Percentiles rank a stretch among this genome's conserved stretches.
These are phyloP conservation scores for Nebria salina DNA, from an alignment of 2,888 invertebrate species.

Conservation along the genomic window DNA sequence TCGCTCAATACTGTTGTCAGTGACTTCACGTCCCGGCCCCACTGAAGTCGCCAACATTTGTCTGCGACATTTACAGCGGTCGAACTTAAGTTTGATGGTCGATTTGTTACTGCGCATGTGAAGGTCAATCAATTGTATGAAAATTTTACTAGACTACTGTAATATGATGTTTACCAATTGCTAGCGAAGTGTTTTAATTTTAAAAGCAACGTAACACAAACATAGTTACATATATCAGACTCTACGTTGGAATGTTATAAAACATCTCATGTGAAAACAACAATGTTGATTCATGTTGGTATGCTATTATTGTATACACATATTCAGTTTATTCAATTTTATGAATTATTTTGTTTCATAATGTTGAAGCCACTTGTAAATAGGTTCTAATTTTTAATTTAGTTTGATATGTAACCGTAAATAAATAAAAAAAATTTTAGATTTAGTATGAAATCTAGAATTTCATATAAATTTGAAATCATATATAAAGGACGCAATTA, in stretches of 20 bases:
- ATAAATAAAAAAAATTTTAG: too few relatives aligned
- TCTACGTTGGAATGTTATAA: not conserved
- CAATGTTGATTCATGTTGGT: not conserved
- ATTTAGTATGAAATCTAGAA: too few relatives aligned
- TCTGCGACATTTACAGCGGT: not conserved
- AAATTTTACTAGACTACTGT: not conserved
- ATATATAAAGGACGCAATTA: too few relatives aligned
- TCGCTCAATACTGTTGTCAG: conserved; percentile 1
- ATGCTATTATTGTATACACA: too few relatives aligned
- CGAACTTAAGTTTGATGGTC: not conserved
- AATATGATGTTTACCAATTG: not conserved
- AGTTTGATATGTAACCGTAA: too few relatives aligned
- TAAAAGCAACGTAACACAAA: not conserved
- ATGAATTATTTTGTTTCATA: too few relatives aligned
- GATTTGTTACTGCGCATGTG: not conserved
- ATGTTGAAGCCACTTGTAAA: too few relatives aligned
- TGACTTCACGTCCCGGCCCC: not conserved
- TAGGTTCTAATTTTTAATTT: too few relatives aligned
- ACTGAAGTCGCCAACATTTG: not conserved
- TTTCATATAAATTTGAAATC: too few relatives aligned
- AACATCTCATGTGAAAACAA: not conserved
- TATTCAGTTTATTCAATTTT: too few relatives aligned
- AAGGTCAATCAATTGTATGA: not conserved
- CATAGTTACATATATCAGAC: not conserved
- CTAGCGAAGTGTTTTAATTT: not conserved